Percentiles rank a stretch among this genome's conserved stretches.
phyloP scores from a whole-genome alignment of 2,113 vertebrate genomes.

The Sminthopsis crassicaudata region DNA sequence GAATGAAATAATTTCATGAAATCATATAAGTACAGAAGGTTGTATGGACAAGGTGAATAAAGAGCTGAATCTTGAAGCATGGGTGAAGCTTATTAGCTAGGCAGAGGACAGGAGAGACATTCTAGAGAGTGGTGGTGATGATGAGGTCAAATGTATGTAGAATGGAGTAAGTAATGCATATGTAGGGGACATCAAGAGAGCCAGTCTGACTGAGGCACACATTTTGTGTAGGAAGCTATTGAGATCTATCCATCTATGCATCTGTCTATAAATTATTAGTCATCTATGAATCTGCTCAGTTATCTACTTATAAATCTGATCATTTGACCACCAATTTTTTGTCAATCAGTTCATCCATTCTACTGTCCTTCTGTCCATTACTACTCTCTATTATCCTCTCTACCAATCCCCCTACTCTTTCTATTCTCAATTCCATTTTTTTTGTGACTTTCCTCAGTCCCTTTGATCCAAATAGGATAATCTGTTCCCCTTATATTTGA shows the following conservation, averaged over 20 bases:
- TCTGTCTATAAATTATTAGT: background rate
- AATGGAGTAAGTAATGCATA: background rate
- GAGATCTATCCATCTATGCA: background rate
- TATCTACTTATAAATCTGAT: background rate
- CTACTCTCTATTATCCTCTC: background rate
- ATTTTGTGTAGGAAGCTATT: background rate
- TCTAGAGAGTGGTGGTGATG: background rate
- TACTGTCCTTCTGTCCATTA: background rate
- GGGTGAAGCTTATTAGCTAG: background rate
- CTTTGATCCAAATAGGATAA: background rate
- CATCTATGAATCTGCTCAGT: background rate
- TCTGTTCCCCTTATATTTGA: background rate
- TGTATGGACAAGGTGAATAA: background rate
- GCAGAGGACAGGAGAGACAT: background rate
- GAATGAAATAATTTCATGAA: background rate
- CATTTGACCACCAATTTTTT: background rate
- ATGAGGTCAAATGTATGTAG: background rate
- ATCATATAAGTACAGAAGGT: background rate
- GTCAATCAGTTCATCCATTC: background rate
- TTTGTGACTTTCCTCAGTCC: background rate
- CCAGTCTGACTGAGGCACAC: background rate
- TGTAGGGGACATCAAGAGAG: background rate
- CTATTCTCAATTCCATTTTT: background rate
- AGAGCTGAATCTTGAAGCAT: background rate
- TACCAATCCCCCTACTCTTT: background rate